phyloP scores from a whole-genome alignment of 2,797 vertebrate species.

The Fringilla coelebs region DNA sequence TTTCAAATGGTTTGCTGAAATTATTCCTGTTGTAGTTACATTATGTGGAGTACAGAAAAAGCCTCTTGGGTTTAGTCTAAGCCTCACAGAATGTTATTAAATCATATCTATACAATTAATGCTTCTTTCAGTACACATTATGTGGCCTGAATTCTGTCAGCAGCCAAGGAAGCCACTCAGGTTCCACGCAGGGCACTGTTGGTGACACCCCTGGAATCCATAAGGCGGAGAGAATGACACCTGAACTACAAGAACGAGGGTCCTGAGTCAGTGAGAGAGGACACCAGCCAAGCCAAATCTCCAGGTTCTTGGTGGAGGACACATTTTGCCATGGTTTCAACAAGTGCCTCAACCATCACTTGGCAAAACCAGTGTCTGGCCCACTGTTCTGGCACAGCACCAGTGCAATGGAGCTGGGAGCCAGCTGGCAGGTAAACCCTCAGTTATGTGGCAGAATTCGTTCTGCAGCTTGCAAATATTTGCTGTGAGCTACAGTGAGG shows the following conservation, averaged over 20 bases:
- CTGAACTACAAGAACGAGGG: background rate
- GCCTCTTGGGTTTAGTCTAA: background rate
- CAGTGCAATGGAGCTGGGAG: background rate
- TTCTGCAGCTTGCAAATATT: background rate
- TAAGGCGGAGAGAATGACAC: background rate
- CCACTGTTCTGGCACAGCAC: background rate
- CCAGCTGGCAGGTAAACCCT: background rate
- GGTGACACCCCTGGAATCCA: background rate
- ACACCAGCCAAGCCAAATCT: fast-evolving
- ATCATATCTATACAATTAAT: background rate
- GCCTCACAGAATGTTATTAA: background rate
- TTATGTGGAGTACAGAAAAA: background rate
- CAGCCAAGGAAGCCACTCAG: background rate
- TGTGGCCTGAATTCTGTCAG: background rate
- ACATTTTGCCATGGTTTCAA: background rate
- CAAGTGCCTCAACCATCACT: background rate
- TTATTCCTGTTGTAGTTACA: background rate
- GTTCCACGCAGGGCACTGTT: fast-evolving
- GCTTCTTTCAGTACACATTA: background rate
- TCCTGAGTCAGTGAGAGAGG: background rate
- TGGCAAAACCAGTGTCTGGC: fast-evolving
- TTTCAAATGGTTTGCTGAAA: background rate
- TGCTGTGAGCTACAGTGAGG: background rate
- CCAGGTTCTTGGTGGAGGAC: background rate
- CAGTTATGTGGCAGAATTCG: background rate